phyloP scores from a whole-genome alignment of 2,797 vertebrate species.

The Coreius guichenoti region DNA sequence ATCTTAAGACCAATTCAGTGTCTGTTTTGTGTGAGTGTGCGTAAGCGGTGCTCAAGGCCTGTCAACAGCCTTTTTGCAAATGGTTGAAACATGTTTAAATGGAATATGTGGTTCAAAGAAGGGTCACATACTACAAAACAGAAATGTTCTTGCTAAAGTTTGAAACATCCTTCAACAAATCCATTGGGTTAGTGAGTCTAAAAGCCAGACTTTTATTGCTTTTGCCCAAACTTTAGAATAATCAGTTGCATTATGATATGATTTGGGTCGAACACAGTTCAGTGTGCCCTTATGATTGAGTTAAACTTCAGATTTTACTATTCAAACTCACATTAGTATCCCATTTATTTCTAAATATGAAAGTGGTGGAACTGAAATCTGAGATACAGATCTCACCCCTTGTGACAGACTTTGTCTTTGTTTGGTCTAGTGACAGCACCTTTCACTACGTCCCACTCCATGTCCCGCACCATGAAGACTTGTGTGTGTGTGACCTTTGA shows the following conservation, averaged over 20 bases:
- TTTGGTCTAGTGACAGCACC: slow-evolving; percentile 80
- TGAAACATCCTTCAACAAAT: background rate
- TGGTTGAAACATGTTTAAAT: slow-evolving; percentile 41
- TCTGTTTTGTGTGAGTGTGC: slow-evolving; percentile 63
- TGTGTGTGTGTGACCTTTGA: slow-evolving; percentile 55
- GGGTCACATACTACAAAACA: slow-evolving; percentile 8
- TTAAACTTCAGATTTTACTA: background rate
- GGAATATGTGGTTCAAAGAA: slow-evolving; percentile 49
- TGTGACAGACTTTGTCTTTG: slow-evolving; percentile 50
- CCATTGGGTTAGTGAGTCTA: background rate
- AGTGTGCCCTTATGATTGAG: background rate
- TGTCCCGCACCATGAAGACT: slow-evolving; percentile 77
- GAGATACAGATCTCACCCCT: background rate
- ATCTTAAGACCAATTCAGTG: slow-evolving; percentile 20
- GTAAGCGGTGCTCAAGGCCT: background rate
- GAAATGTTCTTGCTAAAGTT: background rate
- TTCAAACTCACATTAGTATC: background rate
- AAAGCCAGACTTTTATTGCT: background rate
- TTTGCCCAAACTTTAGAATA: background rate
- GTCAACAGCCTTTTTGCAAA: slow-evolving; percentile 30
- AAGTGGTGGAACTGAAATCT: background rate
- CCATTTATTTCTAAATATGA: background rate
- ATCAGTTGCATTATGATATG: background rate
- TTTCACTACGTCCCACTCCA: slow-evolving; percentile 78
- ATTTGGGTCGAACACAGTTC: background rate